Evolutionary conservation across 2,797 vertebrate genomes (phyloP).

Genomic region (Arrhamphus sclerolepis): DNA sequence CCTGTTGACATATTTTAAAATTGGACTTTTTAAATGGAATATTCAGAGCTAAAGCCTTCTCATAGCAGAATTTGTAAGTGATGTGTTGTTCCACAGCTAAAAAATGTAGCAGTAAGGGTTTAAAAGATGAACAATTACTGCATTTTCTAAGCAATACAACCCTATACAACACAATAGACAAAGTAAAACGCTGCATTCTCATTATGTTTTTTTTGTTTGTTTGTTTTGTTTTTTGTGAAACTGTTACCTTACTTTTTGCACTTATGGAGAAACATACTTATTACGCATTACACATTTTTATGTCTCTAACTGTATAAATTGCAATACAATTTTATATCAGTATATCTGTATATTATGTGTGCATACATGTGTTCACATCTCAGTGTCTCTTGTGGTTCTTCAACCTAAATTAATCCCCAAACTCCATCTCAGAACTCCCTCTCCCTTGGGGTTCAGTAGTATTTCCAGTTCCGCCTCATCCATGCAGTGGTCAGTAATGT

Average conservation of each 20-base stretch:
- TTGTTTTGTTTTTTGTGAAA: no score
- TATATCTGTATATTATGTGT: neutral
- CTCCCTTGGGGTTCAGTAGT: conserved; percentile 42
- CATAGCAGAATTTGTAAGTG: no score
- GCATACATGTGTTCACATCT: conserved; percentile 8
- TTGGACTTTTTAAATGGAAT: conserved; percentile 12
- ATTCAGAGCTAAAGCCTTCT: conserved; percentile 2
- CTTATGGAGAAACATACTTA: no score
- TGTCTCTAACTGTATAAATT: neutral
- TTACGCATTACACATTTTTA: neutral
- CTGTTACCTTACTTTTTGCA: no score
- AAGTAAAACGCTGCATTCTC: no score
- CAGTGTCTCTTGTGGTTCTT: conserved; percentile 41
- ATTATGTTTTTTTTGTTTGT: no score
- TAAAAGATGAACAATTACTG: no score
- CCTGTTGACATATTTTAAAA: conserved; percentile 25
- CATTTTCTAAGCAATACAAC: no score
- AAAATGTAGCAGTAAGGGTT: no score
- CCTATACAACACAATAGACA: no score
- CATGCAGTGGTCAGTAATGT: conserved; percentile 50
- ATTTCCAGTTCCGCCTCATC: conserved; percentile 55
- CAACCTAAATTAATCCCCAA: conserved; percentile 59
- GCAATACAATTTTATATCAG: no score
- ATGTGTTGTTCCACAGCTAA: no score
- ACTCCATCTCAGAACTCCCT: conserved; percentile 35